These are phyloP conservation scores for Ceratosolen solmsi DNA, from an alignment of 1,140 invertebrate genomes.

Conservation along the genomic window DNA sequence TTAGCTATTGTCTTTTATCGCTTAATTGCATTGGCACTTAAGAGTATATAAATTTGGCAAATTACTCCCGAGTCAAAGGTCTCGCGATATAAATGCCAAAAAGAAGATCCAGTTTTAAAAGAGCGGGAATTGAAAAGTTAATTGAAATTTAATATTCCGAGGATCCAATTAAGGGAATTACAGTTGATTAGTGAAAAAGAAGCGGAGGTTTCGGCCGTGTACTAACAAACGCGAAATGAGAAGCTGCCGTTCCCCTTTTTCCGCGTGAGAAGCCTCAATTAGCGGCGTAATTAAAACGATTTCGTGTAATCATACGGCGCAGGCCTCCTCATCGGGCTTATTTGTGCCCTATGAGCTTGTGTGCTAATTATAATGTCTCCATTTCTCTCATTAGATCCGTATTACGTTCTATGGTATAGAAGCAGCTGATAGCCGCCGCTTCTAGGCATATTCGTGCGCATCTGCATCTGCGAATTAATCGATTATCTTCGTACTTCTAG, in stretches of 20 bases:
- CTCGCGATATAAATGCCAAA: too few species aligned
- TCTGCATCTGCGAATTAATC: too few species aligned
- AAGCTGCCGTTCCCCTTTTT: neutral
- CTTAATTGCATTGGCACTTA: too few species aligned
- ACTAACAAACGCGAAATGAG: constrained; percentile 15
- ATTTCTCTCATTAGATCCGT: constrained; percentile 25
- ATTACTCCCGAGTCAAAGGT: too few species aligned
- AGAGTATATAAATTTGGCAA: too few species aligned
- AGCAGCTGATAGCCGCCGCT: neutral
- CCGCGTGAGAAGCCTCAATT: constrained; percentile 28
- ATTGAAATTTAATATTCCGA: constrained; percentile 20
- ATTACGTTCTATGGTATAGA: constrained; percentile 17
- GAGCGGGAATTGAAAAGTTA: neutral
- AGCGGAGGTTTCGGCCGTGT: neutral
- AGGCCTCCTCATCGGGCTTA: neutral
- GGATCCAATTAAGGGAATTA: constrained; percentile 28
- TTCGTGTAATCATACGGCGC: constrained; percentile 17
- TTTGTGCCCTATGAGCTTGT: too few species aligned
- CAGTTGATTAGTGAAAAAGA: neutral
- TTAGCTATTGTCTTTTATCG: too few species aligned
- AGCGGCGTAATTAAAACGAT: constrained; percentile 45
- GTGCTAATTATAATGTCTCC: constrained; percentile 42
- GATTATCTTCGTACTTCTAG: too few species aligned
- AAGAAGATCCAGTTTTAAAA: too few species aligned
- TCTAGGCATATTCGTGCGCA: too few species aligned